Conservation (phyloP, 2,113 vertebrate species). For the Antechinus flavipes region DNA sequence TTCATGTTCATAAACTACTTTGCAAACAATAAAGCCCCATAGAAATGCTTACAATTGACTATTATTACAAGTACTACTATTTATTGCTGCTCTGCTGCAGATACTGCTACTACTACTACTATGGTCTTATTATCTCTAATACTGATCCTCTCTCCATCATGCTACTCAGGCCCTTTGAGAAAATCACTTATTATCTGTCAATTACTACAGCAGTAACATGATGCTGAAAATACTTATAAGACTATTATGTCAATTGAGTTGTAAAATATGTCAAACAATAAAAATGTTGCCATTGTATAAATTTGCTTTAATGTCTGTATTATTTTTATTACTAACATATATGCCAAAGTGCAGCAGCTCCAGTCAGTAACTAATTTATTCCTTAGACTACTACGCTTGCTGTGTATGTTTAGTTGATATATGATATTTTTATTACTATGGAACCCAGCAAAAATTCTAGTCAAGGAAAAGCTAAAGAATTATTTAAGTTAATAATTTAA, state of each 20-base stretch:
- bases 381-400: not conserved
- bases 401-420: slow-evolving; percentile 9
- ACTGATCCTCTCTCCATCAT: not conserved
- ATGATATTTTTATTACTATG: not conserved
- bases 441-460: slow-evolving; percentile 14
- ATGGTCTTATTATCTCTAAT: not conserved
- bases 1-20: not conserved
- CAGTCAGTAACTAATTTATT: slow-evolving; percentile 55
- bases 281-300: slow-evolving; percentile 64
- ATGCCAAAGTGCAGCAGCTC: slow-evolving; percentile 56
- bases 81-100: too few species aligned
- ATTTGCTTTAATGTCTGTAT: slow-evolving; percentile 48
- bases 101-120: too few species aligned
- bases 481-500: slow-evolving; percentile 37
- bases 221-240: slow-evolving; percentile 56
- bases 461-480: slow-evolving; percentile 45
- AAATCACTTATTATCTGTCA: slow-evolving; percentile 67
- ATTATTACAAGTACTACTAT: too few species aligned
- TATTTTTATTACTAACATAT: slow-evolving; percentile 53
- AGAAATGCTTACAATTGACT: not conserved
- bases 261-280: slow-evolving; percentile 72
- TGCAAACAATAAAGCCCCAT: not conserved
- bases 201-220: slow-evolving; percentile 60
- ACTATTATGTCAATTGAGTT: slow-evolving; percentile 66
- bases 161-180: not conserved